Evolutionary conservation across 2,797 vertebrate species (phyloP), one percentile per base, ranked within the genome.

Genomic region (Pteropus rufus): DNA sequence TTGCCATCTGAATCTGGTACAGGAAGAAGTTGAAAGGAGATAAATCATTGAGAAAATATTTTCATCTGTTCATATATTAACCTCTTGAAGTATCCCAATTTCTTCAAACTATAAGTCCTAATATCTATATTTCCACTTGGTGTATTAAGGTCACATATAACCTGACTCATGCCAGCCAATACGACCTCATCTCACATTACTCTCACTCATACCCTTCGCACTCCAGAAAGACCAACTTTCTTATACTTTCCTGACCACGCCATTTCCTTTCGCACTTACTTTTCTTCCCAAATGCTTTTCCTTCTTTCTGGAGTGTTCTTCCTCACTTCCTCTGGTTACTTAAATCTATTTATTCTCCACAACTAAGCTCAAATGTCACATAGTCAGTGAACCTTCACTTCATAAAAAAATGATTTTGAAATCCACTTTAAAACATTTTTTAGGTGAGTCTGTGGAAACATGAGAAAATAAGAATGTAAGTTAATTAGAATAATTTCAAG

Each of bases 341-440:
- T 86, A 56, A 56, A 79, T 89, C 76, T 95, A 29, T 86, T 95
- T 76, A 62, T 89, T 95, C 49, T 81, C 52, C 60, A 39, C 26
- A 65, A 85, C 23, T 29, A 64, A 80, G 80, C 24, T 92, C 80
- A 69, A 79, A 93, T 76, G 81, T 94, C 52, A 95, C 34, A 65
- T 82, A n/a, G 41, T 92, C 16, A 21, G 49, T 92, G 21, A 94
- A 81, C 0, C 5, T 60, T 95, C 23, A 70, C 44, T 12, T 86
- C 44, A 49, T 16, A 65, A 93, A 65, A 93, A 97, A 95, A 81
- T 11, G 2, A 84, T 80, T 83, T 64, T 36, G 12, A 75, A 86
- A 84, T 93, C 16, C 3, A 67, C 36, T 91, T 95, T 58, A 87
- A 97, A 95, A 82, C 41, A 91, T 52, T 91, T 94, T 87, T 87